phyloP scores from a whole-genome alignment of 1,140 invertebrate genomes.

The Muscidifurax raptorellus region DNA sequence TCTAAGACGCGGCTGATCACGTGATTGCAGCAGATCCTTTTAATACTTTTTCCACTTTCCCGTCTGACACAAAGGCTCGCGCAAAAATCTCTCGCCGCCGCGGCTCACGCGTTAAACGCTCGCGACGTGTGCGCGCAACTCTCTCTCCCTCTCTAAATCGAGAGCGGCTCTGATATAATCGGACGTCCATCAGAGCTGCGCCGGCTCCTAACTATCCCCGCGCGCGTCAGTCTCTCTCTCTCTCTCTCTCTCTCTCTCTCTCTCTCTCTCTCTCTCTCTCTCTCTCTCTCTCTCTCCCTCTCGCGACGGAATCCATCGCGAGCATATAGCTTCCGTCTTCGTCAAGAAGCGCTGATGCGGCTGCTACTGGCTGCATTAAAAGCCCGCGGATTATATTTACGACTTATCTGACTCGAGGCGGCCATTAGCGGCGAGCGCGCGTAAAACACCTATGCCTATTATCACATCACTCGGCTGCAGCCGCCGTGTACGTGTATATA shows the following conservation, averaged over 20 bases:
- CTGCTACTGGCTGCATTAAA: constrained; percentile 8
- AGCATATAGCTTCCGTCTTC: not conserved
- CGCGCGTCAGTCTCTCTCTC: not conserved
- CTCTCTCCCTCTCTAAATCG: constrained; percentile 8
- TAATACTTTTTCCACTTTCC: no score
- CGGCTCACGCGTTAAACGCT: no score
- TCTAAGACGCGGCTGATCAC: not conserved
- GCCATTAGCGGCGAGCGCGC: constrained; percentile 13
- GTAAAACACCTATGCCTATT: constrained; percentile 27
- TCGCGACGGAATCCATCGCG: not conserved
- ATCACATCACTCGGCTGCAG: constrained; percentile 19
- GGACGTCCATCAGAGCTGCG: not conserved
- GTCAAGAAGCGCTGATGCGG: not conserved
- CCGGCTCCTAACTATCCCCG: not conserved
- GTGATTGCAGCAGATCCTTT: not conserved
- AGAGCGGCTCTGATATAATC: not conserved
- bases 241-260: no score
- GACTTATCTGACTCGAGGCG: constrained; percentile 15
- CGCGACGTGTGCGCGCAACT: not conserved
- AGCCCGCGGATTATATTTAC: constrained; percentile 29
- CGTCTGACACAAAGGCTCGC: not conserved
- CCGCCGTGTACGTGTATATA: not conserved
- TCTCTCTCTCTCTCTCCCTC: no score
- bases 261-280: no score
- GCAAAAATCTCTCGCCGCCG: not conserved